A percentile compares a stretch with the other conserved stretches of the same genome.
These are phyloP conservation scores for Vanessa cardui DNA, from an alignment of 2,888 invertebrate genomes.

Conservation along the genomic window DNA sequence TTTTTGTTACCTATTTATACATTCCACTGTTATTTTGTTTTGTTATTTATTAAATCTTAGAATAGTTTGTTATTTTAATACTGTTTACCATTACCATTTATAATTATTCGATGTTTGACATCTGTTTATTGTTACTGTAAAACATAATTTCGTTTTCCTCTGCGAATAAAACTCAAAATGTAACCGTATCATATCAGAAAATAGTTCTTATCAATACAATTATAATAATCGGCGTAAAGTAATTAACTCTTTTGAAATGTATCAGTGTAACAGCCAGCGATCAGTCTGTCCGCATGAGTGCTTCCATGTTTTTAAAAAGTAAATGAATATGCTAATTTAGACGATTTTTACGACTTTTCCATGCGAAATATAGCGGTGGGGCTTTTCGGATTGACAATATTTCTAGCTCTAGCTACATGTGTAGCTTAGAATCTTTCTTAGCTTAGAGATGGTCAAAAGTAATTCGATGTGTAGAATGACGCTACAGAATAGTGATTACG, in stretches of 20 bases:
- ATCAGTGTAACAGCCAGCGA: constrained; percentile 67
- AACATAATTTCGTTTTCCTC: constrained; percentile 25
- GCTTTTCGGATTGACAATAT: constrained; percentile 72
- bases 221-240: constrained; percentile 21
- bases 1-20: constrained; percentile 36
- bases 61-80: constrained; percentile 27
- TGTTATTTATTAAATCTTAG: constrained; percentile 29
- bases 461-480: constrained; percentile 17
- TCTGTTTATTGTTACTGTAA: constrained; percentile 32
- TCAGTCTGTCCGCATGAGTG: constrained; percentile 81
- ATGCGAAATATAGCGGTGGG: constrained; percentile 56
- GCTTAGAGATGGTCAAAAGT: constrained; percentile 29
- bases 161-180: constrained; percentile 30
- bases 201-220: constrained; percentile 38
- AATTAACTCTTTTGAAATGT: constrained; percentile 39
- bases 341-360: constrained; percentile 67
- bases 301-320: constrained; percentile 80
- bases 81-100: constrained; percentile 28
- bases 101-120: constrained; percentile 40
- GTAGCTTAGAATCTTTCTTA: constrained; percentile 42
- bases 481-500: constrained; percentile 4
- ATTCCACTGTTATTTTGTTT: constrained; percentile 33
- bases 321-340: constrained; percentile 70
- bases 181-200: constrained; percentile 42
- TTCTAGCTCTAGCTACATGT: constrained; percentile 44